Conservation (phyloP, 2,113 vertebrate genomes). For the Hippocampus abdominalis region DNA sequence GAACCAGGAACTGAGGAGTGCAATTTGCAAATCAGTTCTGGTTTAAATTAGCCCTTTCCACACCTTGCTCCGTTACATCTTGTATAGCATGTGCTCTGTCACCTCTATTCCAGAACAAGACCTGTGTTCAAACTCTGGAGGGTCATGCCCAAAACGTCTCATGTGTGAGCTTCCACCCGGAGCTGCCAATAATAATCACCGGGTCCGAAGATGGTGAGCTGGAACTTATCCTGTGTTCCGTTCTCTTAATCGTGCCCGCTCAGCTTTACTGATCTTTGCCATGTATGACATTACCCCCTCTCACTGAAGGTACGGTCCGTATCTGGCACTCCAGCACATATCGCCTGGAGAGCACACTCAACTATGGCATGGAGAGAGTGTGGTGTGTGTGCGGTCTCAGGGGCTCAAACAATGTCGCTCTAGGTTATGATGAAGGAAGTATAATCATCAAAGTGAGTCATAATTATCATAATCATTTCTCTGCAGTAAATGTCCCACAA, state of each 20-base stretch:
- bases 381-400: constrained; percentile 95
- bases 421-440: constrained; percentile 97
- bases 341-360: constrained; percentile 92
- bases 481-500: too few relatives aligned
- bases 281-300: neutral
- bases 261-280: neutral
- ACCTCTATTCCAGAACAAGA: constrained; percentile 84
- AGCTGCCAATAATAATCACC: constrained; percentile 96
- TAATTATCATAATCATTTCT: neutral
- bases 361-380: constrained; percentile 97
- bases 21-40: neutral
- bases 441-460: constrained; percentile 93
- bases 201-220: constrained; percentile 94
- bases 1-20: neutral
- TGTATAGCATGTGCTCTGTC: neutral
- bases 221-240: neutral
- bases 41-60: neutral
- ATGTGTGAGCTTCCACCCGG: constrained; percentile 96
- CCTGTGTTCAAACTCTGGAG: constrained; percentile 95
- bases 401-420: constrained; percentile 93
- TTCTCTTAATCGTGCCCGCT: neutral
- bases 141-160: constrained; percentile 98
- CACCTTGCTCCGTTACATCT: neutral
- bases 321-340: constrained; percentile 99
- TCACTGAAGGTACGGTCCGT: constrained; percentile 85